Base-by-base conservation (phyloP, 2,113 vertebrate genomes). In the Syrmaticus mikado region DNA sequence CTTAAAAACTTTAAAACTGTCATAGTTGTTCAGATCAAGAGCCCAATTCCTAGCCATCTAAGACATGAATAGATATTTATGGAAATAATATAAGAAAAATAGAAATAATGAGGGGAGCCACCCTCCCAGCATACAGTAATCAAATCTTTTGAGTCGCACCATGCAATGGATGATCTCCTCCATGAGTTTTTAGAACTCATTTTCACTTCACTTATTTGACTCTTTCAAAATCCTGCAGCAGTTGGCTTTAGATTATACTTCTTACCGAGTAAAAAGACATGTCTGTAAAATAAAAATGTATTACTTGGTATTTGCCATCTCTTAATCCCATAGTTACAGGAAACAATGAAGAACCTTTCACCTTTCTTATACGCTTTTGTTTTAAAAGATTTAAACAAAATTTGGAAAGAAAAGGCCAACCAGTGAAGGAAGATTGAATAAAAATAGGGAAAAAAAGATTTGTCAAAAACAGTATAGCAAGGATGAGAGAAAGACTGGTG, bases 1-100 rank as follows among this genome's bases (percentile, higher is more conserved):
- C 13, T 72, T 83, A 34, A 52, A 91, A 67, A 18, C 15, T 55
- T 73, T 55, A 60, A 85, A 93, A 62, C 28, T 68, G 34, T 15
- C n/a, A 48, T 73, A 79, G n/a, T 5, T 75, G 18, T 73, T 85
- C 62, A 85, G 53, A 72, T 71, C 65, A 87, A 88, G 65, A 80
- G 17, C 19, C 8, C 9, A 55, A 10, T 38, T 87, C 34, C 58
- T 74, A 66, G 53, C 89, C 75, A 68, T 71, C 19, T 36, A 92
- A 95, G 14, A 74, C 16, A 78, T 78, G 52, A 83, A 55, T 61
- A 64, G 85, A 79, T 10, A 46, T 78, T 91, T 78, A 55, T 52
- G 41, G 79, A 94, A 94, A 71, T 85, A 87, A 21, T 57, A 19
- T 8, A 64, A 72, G 32, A 86, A 83, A 89, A 92, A 74, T 77